Percentiles rank a stretch among this genome's conserved stretches.
These are phyloP conservation scores for Erpetoichthys calabaricus DNA, from an alignment of 2,797 vertebrate genomes.

Conservation along the genomic window DNA sequence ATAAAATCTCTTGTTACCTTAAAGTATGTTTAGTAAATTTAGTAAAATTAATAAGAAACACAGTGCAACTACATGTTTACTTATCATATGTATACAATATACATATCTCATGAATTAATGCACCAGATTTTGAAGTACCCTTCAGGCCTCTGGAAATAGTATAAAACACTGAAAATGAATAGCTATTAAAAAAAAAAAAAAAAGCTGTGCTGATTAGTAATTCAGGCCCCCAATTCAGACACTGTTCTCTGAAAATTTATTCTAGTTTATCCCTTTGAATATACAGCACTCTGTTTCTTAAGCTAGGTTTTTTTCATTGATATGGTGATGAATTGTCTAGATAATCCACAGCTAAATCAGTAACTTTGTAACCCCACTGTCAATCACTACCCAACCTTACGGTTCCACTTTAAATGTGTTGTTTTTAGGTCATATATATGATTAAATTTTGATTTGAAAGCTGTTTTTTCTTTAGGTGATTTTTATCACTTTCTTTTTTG, in stretches of 20 bases:
- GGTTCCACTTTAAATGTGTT: conserved; percentile 12
- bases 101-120: no score
- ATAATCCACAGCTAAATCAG: conserved; percentile 11
- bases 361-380: conserved; percentile 14
- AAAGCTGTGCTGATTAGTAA: neutral
- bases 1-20: no score
- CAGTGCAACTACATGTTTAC: no score
- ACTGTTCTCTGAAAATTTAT: conserved; percentile 4
- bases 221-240: neutral
- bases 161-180: no score
- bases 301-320: conserved; percentile 2
- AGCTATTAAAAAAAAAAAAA: neutral
- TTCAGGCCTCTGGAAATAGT: no score
- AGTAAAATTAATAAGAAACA: no score
- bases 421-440: conserved; percentile 11
- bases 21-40: no score
- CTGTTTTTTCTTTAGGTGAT: conserved; percentile 11
- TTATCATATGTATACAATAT: no score
- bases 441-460: conserved; percentile 3
- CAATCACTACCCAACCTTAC: conserved; percentile 11
- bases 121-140: no score
- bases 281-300: conserved; percentile 3
- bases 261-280: conserved; percentile 4
- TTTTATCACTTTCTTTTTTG: conserved; percentile 6
- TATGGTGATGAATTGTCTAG: conserved; percentile 9